Conservation (phyloP, 1,140 invertebrate genomes). For the Atopsyche davidsoni region DNA sequence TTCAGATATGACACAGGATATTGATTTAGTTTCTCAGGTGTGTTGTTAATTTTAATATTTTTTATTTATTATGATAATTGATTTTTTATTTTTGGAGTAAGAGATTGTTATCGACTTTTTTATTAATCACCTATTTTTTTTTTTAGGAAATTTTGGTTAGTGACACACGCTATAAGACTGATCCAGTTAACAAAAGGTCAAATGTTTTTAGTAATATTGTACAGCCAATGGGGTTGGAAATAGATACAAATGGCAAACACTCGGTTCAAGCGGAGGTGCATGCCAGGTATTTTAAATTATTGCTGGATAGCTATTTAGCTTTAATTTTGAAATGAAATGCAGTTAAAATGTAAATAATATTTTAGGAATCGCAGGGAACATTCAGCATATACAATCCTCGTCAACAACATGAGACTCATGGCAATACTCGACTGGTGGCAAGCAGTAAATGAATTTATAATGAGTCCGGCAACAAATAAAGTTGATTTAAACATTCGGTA, state of each 20-base stretch:
- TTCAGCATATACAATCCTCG: conserved; percentile 80
- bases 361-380: conserved; percentile 59
- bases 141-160: conserved; percentile 73
- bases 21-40: conserved; percentile 82
- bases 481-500: conserved; percentile 20
- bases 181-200: conserved; percentile 62
- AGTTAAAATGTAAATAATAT: too few species aligned
- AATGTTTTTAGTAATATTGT: conserved; percentile 90
- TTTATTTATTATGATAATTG: conserved; percentile 1
- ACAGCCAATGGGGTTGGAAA: conserved; percentile 58
- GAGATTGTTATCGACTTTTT: background rate
- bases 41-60: conserved; percentile 3
- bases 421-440: conserved; percentile 93
- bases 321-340: too few species aligned
- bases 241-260: conserved; percentile 45
- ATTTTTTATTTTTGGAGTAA: conserved; percentile 3
- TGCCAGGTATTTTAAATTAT: conserved; percentile 46
- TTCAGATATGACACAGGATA: conserved; percentile 84
- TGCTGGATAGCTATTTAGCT: background rate
- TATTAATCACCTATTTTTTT: conserved; percentile 5
- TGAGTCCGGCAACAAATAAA: conserved; percentile 37
- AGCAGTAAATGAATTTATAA: conserved; percentile 74
- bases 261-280: conserved; percentile 81
- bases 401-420: conserved; percentile 95
- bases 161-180: conserved; percentile 69